These are phyloP conservation scores for Megalopta genalis DNA, from an alignment of 1,140 invertebrate genomes.

Conservation along the genomic window DNA sequence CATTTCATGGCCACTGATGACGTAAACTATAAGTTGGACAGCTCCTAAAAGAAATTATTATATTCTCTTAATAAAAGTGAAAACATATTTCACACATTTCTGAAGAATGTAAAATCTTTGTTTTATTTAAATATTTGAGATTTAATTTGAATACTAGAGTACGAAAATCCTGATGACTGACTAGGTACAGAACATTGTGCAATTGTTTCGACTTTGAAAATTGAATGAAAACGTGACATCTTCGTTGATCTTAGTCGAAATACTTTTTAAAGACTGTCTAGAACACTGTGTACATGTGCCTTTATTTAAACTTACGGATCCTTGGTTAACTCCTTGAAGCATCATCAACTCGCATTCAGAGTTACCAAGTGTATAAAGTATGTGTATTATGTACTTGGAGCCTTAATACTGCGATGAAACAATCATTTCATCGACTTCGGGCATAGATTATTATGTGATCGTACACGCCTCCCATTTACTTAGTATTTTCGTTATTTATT, in stretches of 20 bases:
- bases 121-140: too few species aligned
- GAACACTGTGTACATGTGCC: slow-evolving; percentile 41
- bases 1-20: too few species aligned
- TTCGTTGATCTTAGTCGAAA: slow-evolving; percentile 11
- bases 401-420: slow-evolving; percentile 5
- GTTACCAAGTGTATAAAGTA: background rate
- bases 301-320: slow-evolving; percentile 35
- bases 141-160: too few species aligned
- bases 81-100: too few species aligned
- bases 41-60: too few species aligned
- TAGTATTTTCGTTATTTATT: slow-evolving; percentile 68
- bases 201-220: slow-evolving; percentile 21
- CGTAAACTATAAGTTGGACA: too few species aligned
- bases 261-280: slow-evolving; percentile 45
- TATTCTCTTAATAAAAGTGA: too few species aligned
- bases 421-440: background rate
- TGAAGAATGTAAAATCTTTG: too few species aligned
- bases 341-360: background rate
- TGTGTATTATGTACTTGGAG: slow-evolving; percentile 8
- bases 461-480: slow-evolving; percentile 30
- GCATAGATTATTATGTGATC: slow-evolving; percentile 33
- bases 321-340: background rate
- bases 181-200: slow-evolving; percentile 5
- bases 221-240: slow-evolving; percentile 15
- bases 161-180: too few species aligned